Evolutionary conservation across 2,888 invertebrate species (phyloP), one percentile per base, ranked within the genome.

Genomic region (Lydus trimaculatus): DNA sequence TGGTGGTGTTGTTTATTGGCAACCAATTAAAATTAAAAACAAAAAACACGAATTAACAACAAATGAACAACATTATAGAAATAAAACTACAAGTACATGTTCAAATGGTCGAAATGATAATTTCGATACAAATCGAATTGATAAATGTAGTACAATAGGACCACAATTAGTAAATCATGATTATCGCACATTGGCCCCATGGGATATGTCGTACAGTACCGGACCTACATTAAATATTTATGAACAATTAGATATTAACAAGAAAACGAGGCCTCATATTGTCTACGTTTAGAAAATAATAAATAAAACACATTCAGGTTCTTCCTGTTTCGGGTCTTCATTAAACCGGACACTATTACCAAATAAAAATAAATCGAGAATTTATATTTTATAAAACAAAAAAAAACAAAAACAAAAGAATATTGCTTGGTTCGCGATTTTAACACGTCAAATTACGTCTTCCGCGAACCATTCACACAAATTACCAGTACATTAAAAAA

Each of bases 241-340:
- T 75, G 82, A 87, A 77, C 87, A 87, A 72, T 84, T 87, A 76
- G 81, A 84, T 73, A 79, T 79, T 67, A 76, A 80, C 73, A 75
- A 76, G 67, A 82, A 81, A 74, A 83, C 85, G 69, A 85, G 85
- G 77, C 86, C 87, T 66, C 87, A 87, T 75, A 86, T 87, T 74
- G 87, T 87, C 78, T 87, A 87, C 77, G 89, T 89, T 83, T 89
- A 88, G 85, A 61, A 6, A 36, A 48, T 20, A 6, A 43, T n/a
- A 7, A 43, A 43, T 17, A 39, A 39, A 39, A n/a, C 5, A 39
- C n/a, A 52, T 52, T 52, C 52, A 52, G 52, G 52, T 52, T 52
- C 52, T 52, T 52, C 52, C 52, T 52, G 52, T 52, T 52, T 52
- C 52, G 52, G 52, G 23, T 25, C 4, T 25, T n/a, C n/a, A n/a